Evolutionary conservation across 2,113 vertebrate genomes (phyloP).

Genomic region (Myrmophylax atrothorax): DNA sequence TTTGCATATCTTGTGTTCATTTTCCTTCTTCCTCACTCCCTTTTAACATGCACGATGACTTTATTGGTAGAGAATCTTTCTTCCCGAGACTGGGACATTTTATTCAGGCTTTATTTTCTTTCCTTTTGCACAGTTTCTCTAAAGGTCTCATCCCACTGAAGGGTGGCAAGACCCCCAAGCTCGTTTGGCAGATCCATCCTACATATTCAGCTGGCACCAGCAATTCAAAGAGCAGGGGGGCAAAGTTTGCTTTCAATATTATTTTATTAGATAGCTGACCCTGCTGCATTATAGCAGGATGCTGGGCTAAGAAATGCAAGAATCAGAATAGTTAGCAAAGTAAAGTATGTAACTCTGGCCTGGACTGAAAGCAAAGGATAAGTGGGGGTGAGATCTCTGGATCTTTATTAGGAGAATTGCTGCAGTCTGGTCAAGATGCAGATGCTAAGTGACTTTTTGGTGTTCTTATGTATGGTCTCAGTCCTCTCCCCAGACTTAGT

Average conservation of each 20-base stretch:
- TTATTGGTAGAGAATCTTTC: conserved; percentile 35
- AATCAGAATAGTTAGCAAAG: neutral
- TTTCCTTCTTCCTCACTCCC: conserved; percentile 59
- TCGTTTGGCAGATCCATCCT: conserved; percentile 16
- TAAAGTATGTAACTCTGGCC: neutral
- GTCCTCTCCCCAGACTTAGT: neutral
- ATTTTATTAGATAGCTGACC: neutral
- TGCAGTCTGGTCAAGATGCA: neutral
- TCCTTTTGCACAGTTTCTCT: conserved; percentile 25
- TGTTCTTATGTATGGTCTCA: neutral
- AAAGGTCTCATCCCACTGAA: neutral
- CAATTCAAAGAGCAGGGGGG: neutral
- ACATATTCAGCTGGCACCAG: neutral
- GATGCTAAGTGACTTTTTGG: neutral
- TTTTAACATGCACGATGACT: conserved; percentile 35
- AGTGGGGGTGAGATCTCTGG: neutral
- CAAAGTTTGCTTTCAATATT: neutral
- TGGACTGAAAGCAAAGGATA: neutral
- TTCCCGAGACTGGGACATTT: conserved; percentile 26
- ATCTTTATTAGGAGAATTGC: neutral
- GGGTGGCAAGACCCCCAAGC: neutral
- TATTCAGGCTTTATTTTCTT: conserved; percentile 44
- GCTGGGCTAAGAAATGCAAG: neutral
- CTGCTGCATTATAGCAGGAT: neutral
- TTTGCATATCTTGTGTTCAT: conserved; percentile 96